Evolutionary conservation across 2,113 vertebrate genomes (phyloP), one percentile per base, ranked within the genome.

Genomic region (Colaptes auratus): DNA sequence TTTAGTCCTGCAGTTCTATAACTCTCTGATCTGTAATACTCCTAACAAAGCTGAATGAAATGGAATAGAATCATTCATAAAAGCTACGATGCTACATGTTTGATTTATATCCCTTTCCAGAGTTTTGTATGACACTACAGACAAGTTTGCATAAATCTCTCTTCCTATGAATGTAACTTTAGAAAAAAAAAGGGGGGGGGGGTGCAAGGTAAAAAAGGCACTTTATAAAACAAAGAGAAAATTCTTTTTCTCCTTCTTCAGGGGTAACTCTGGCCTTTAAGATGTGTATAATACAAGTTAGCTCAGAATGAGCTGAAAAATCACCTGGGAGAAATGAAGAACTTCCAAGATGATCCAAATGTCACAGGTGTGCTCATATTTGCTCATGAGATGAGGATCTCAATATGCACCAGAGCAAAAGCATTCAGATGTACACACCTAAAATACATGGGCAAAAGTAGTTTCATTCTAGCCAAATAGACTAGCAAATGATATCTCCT

Each of bases 21-120:
- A 31, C 70, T 82, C 50, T 77, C 75, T 88, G 78, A 52, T 80
- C 52, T 63, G 31, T 33, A 80, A 69, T 46, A n/a, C 9, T 76
- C 74, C 27, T 76, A 79, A 82, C 24, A 86, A 94, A 89, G n/a
- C 28, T 69, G 76, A 91, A 61, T 35, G 71, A 42, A 89, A 55
- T 55, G 42, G 46, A 76, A 89, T 53, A 58, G 48, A 90, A 89
- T 78, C 75, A 93, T 79, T 67, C 27, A 81, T 82, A 81, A 75
- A 90, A 82, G 50, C 28, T 58, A 69, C 84, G 89, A 79, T 31
- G 24, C 18, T 82, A 35, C 16, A 56, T 31, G 10, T 75, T 88
- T 89, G 61, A 87, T 87, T 72, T 79, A 50, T 76, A 79, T 10
- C 11, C 53, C 36, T 85, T 80, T 90, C 82, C 24, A 25, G 64